Evolutionary conservation across 2,797 vertebrate genomes (phyloP).

Genomic region (Novumbra hubbsi): DNA sequence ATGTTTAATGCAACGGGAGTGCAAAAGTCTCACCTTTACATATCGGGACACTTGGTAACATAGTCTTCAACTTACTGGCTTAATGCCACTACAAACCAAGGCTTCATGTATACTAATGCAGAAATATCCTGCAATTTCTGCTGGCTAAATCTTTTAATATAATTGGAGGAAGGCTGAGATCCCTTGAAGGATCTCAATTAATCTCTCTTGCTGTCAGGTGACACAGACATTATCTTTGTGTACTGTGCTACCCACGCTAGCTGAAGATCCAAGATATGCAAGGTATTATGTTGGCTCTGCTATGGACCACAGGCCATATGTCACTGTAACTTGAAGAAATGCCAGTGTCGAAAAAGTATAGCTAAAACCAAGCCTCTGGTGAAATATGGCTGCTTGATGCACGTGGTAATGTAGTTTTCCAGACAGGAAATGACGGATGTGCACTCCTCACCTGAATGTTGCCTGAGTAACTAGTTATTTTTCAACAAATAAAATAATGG

Average conservation of each 20-base stretch:
- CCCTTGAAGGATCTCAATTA: slow-evolving; percentile 72
- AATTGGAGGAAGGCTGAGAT: slow-evolving; percentile 71
- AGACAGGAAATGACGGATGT: background rate
- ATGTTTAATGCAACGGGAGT: background rate
- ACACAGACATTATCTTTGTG: slow-evolving; percentile 67
- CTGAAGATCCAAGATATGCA: slow-evolving; percentile 42
- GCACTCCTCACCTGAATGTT: background rate
- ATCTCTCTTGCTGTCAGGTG: slow-evolving; percentile 76
- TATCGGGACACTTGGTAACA: slow-evolving; percentile 52
- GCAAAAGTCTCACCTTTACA: slow-evolving; percentile 36
- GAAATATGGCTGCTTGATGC: background rate
- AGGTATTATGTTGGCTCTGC: background rate
- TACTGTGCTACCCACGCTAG: slow-evolving; percentile 66
- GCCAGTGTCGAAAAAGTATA: background rate
- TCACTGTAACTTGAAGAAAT: background rate
- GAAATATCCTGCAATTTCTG: slow-evolving; percentile 66
- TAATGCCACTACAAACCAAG: slow-evolving; percentile 63
- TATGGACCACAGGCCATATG: background rate
- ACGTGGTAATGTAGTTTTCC: background rate
- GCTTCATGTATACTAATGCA: slow-evolving; percentile 68
- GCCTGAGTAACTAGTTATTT: background rate
- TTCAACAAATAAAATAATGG: background rate
- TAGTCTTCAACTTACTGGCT: slow-evolving; percentile 59
- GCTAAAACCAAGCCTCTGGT: background rate
- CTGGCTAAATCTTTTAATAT: slow-evolving; percentile 75